Percentiles rank a stretch among this genome's conserved stretches.
phyloP scores from a whole-genome alignment of 1,140 invertebrate species.

The Listronotus oregonensis region DNA sequence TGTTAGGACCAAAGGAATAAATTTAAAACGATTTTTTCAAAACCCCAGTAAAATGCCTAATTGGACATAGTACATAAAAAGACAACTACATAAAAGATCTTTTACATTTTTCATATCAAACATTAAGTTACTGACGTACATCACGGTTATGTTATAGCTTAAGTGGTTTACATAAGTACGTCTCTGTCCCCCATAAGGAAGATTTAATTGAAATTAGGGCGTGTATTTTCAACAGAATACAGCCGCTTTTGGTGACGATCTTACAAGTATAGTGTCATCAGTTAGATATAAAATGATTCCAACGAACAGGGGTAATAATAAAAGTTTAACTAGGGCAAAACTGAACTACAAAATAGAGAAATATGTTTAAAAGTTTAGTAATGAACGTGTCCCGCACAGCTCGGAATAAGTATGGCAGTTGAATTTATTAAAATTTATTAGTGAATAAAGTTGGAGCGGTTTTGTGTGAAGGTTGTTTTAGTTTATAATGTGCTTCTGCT shows the following conservation, averaged over 20 bases:
- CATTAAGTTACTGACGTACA: no score
- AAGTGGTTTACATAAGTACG: neutral
- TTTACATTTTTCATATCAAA: no score
- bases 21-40: no score
- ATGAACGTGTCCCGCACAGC: constrained; percentile 14
- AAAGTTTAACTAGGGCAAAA: neutral
- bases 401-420: constrained; percentile 9
- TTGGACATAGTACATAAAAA: no score
- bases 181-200: constrained; percentile 19
- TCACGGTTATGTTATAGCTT: no score
- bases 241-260: constrained; percentile 21
- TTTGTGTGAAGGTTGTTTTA: neutral
- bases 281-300: neutral
- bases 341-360: constrained; percentile 3
- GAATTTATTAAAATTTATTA: constrained; percentile 26
- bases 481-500: constrained; percentile 19
- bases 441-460: constrained; percentile 16
- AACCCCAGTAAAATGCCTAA: no score
- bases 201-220: constrained; percentile 34
- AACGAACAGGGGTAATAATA: neutral
- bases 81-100: no score
- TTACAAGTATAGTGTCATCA: constrained; percentile 3
- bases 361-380: constrained; percentile 20
- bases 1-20: no score
- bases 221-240: constrained; percentile 25